Evolutionary conservation across 2,113 vertebrate species (phyloP).

Genomic region (Etheostoma cragini): DNA sequence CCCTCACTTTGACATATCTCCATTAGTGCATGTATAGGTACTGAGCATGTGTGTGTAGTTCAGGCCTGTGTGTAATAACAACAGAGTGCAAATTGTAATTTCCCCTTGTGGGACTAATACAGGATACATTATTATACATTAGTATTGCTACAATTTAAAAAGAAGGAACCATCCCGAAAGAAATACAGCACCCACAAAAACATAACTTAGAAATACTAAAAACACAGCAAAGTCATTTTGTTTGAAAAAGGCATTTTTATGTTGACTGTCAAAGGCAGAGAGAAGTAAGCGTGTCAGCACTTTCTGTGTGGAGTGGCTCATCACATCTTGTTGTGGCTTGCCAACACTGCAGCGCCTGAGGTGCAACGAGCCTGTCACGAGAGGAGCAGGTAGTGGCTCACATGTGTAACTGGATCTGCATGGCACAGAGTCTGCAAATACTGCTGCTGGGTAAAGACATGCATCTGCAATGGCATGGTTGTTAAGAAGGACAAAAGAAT

Average conservation of each 20-base stretch:
- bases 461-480: conserved; percentile 33
- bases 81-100: no score
- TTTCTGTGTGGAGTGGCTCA: conserved; percentile 74
- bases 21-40: no score
- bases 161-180: conserved; percentile 24
- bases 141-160: conserved; percentile 31
- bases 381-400: conserved; percentile 41
- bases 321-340: conserved; percentile 70
- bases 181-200: conserved; percentile 47
- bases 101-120: no score
- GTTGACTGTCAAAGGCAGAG: conserved; percentile 38
- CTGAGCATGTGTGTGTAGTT: no score
- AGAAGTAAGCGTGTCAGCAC: conserved; percentile 74
- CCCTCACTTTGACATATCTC: no score
- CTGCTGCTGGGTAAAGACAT: conserved; percentile 34
- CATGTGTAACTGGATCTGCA: conserved; percentile 57
- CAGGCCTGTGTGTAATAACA: no score
- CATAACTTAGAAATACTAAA: conserved; percentile 39
- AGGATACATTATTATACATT: no score
- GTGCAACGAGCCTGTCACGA: conserved; percentile 61
- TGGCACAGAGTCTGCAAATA: conserved; percentile 15
- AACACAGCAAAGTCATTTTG: conserved; percentile 48
- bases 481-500: not conserved
- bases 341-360: conserved; percentile 58
- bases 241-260: conserved; percentile 47